phyloP scores from a whole-genome alignment of 1,140 invertebrate genomes.

The Helicoverpa armigera region DNA sequence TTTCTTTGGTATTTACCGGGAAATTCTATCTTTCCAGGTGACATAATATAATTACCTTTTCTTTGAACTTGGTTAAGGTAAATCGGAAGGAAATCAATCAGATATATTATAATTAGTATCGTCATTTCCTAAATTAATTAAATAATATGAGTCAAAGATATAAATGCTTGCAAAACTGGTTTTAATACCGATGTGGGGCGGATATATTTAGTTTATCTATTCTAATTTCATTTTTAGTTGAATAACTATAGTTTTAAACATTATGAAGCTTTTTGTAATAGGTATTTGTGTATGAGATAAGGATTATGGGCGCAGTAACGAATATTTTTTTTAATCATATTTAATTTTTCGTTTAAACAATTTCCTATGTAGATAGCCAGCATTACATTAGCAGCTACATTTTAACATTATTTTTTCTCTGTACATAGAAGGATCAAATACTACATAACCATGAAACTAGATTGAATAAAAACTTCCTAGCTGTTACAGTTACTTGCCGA shows the following conservation, averaged over 20 bases:
- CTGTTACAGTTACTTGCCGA: not conserved
- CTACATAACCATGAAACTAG: slow-evolving; percentile 3
- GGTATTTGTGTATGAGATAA: too few species aligned
- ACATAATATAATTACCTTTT: not conserved
- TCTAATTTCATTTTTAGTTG: too few species aligned
- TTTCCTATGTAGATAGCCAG: too few species aligned
- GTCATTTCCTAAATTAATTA: slow-evolving; percentile 1
- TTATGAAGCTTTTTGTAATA: too few species aligned
- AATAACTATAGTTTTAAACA: too few species aligned
- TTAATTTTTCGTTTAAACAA: too few species aligned
- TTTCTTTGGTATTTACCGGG: not conserved
- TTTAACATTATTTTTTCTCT: too few species aligned
- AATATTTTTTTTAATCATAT: too few species aligned
- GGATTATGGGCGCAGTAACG: too few species aligned
- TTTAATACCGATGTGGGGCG: not conserved
- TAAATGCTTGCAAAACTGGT: not conserved
- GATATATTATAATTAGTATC: slow-evolving; percentile 17
- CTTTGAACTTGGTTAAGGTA: not conserved
- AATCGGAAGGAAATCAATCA: slow-evolving; percentile 10
- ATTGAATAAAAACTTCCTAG: slow-evolving; percentile 36
- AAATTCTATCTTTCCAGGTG: not conserved
- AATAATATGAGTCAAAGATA: slow-evolving; percentile 7
- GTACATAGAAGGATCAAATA: too few species aligned
- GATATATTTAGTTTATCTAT: too few species aligned
- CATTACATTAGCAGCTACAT: too few species aligned